A percentile compares a stretch with the other conserved stretches of the same genome.
Conservation (phyloP, 2,113 vertebrate genomes). For the Elaphurus davidianus region DNA sequence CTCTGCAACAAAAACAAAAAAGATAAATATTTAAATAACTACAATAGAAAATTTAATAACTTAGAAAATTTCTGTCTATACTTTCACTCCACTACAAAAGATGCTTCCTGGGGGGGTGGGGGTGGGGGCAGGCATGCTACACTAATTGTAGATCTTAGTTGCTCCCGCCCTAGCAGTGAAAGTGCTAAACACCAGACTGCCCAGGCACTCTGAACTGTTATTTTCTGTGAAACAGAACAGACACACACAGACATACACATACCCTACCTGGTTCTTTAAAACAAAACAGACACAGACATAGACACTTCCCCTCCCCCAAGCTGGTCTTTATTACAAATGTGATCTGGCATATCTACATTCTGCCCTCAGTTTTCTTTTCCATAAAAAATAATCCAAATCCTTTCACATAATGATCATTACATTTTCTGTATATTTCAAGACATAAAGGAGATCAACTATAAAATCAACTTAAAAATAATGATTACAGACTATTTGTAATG, state of each 20-base stretch:
- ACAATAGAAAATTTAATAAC: background rate
- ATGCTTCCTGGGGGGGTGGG: background rate
- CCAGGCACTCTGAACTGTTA: background rate
- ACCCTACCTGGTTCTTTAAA: background rate
- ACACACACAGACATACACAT: background rate
- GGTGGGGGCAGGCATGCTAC: background rate
- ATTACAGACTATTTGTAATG: background rate
- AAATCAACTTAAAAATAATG: background rate
- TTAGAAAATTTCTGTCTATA: background rate
- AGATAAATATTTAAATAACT: conserved; percentile 10
- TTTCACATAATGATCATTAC: background rate
- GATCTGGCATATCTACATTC: background rate
- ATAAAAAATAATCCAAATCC: background rate
- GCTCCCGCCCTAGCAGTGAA: background rate
- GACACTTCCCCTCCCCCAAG: background rate
- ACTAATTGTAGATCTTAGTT: background rate
- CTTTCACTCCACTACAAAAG: background rate
- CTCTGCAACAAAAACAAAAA: conserved; percentile 81
- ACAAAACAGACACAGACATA: background rate
- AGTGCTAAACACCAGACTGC: background rate
- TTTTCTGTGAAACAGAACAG: background rate
- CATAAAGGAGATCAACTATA: background rate
- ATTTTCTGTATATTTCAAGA: background rate
- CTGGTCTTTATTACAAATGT: background rate
- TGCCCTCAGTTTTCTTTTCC: background rate